Conservation (phyloP, 2,888 invertebrate species). For the Ectemnius cavifrons region DNA sequence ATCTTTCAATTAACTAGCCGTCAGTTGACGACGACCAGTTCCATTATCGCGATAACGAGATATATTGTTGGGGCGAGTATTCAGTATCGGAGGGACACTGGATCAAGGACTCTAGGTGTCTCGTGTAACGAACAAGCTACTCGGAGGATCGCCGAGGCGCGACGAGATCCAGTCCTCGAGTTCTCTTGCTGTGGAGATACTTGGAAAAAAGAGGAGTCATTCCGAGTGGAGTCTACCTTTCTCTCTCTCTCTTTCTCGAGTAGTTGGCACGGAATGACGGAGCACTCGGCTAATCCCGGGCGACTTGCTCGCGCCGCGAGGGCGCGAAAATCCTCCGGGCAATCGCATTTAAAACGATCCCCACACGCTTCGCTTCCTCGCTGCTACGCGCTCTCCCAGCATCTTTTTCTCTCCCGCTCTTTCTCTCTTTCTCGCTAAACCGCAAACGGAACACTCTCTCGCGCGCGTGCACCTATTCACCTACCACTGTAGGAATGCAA, state of each 20-base stretch:
- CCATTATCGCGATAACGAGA: too few relatives aligned
- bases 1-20: too few relatives aligned
- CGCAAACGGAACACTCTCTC: conserved; percentile 38
- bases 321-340: conserved; percentile 68
- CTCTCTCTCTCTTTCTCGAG: not conserved
- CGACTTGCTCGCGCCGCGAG: conserved; percentile 67
- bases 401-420: conserved; percentile 15
- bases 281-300: conserved; percentile 70
- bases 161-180: conserved; percentile 2
- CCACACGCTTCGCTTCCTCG: conserved; percentile 45
- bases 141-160: conserved; percentile 5
- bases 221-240: not conserved
- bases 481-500: conserved; percentile 8
- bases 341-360: conserved; percentile 52
- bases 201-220: not conserved
- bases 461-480: not conserved
- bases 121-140: conserved; percentile 1
- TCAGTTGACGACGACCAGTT: too few relatives aligned
- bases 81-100: conserved; percentile 1
- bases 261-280: conserved; percentile 61
- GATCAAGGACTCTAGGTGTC: not conserved
- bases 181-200: not conserved
- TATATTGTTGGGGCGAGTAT: too few relatives aligned
- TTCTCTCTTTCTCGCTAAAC: conserved; percentile 30
- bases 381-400: conserved; percentile 6